A percentile compares a stretch with the other conserved stretches of the same genome.
Conservation (phyloP, 2,113 vertebrate species). For the Micronycteris hirsuta region DNA sequence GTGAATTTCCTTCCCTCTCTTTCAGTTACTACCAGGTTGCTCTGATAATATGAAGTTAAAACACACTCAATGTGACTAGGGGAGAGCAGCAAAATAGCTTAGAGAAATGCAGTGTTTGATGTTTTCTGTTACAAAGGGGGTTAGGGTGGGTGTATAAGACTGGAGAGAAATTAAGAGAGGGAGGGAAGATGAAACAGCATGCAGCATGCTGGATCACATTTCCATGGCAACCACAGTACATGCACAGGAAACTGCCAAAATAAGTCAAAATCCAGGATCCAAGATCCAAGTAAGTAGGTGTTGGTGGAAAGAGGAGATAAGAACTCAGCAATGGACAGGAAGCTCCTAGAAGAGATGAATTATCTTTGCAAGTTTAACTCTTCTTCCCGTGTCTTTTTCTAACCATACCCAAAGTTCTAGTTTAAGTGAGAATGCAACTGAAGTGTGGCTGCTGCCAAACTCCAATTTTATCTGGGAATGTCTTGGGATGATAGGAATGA, state of each 20-base stretch:
- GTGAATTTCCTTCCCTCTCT: not conserved
- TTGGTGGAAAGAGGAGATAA: slow-evolving; percentile 61
- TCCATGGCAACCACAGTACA: slow-evolving; percentile 82
- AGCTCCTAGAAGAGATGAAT: slow-evolving; percentile 43
- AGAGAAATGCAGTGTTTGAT: slow-evolving; percentile 72
- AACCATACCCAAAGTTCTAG: slow-evolving; percentile 11
- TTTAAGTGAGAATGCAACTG: not conserved
- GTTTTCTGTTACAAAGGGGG: slow-evolving; percentile 76
- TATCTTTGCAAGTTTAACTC: not conserved
- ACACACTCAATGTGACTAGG: not conserved
- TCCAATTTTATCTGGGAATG: slow-evolving; percentile 54
- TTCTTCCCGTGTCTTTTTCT: not conserved
- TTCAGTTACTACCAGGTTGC: not conserved
- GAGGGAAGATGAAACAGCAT: slow-evolving; percentile 60
- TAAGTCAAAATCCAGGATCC: slow-evolving; percentile 78
- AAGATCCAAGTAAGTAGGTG: slow-evolving; percentile 73
- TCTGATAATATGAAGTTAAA: slow-evolving; percentile 56
- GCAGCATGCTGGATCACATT: slow-evolving; percentile 67
- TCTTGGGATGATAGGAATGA: slow-evolving; percentile 24
- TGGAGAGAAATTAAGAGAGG: slow-evolving; percentile 73
- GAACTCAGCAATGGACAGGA: slow-evolving; percentile 31
- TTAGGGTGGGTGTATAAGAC: slow-evolving; percentile 65
- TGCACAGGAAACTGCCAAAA: slow-evolving; percentile 76
- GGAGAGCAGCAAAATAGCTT: not conserved
- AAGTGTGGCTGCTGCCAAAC: not conserved